Base-by-base conservation (phyloP, 1,140 invertebrate species). In the Drosophila sechellia region DNA sequence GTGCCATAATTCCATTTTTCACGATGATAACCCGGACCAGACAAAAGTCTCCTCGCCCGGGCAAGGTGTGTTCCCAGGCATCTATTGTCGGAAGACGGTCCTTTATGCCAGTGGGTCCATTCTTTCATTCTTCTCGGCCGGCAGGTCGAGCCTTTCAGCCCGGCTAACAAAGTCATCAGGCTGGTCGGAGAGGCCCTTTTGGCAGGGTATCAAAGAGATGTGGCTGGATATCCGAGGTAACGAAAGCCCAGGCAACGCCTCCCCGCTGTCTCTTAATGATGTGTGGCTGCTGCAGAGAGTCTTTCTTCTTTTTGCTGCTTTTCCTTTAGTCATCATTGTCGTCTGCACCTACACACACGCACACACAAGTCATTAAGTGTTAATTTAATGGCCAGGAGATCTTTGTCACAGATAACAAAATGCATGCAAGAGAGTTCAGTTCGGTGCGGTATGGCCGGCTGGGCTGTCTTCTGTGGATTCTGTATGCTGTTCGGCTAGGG, bases 331-430 rank as follows among this genome's bases (percentile, higher is more conserved):
- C 72, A 75, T 87, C 75, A 78, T 78, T 59, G 81, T 72, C 61
- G 75, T 57, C 57, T 75, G 76, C 79, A 87, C 76, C 84, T 83
- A 79, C 72, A 77, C 55, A 34, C 34, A 79, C 79, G 65, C 68
- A 83, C 74, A 76, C 83, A 79, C 84, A 84, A 84, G 84, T 87
- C 84, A 87, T 87, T 87, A 87, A 87, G 84, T 87, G 84, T 87
- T 87, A 87, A 87, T 87, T 87, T 87, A 87, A 87, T 87, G 84
- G 79, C 84, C 84, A 89, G 79, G 76, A 87, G 84, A 87, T 87
- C 84, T 87, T 89, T 87, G 85, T 87, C 84, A 64, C 84, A 87
- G 84, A 87, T 87, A 87, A 89, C 63, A 20, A 74, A 87, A 79
- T 89, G 85, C 84, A 87, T 89, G 84, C 85, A 71, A 78, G 61